Evolutionary conservation across 2,888 invertebrate species (phyloP).

Genomic region (Himalopsyche japonica): DNA sequence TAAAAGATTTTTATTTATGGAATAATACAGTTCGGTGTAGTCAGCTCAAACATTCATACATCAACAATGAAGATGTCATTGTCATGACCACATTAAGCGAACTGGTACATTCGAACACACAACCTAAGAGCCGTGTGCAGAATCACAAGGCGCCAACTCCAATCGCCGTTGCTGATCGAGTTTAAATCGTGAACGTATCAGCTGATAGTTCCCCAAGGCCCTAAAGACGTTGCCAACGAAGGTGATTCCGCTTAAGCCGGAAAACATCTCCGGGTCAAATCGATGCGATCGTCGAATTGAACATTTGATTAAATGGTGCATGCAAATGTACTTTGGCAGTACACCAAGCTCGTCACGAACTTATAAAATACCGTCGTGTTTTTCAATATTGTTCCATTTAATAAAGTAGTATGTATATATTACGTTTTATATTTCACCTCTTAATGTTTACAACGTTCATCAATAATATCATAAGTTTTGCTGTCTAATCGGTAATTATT

Average conservation of each 20-base stretch:
- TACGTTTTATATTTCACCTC: not conserved
- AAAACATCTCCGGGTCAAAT: not conserved
- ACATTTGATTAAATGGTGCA: constrained; percentile 7
- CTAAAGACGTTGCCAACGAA: not conserved
- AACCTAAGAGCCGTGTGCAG: not conserved
- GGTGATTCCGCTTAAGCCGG: not conserved
- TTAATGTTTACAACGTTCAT: not conserved
- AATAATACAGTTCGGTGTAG: not conserved
- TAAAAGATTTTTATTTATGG: not conserved
- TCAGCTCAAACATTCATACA: not conserved
- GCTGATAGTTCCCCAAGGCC: not conserved
- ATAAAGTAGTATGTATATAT: not conserved
- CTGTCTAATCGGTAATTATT: not conserved
- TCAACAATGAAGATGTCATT: constrained; percentile 9
- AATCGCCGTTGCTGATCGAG: not conserved
- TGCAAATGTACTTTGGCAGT: not conserved
- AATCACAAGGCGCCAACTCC: not conserved
- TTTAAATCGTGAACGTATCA: not conserved
- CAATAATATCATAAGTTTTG: not conserved
- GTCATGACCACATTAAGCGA: not conserved
- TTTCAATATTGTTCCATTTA: not conserved
- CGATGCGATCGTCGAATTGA: constrained; percentile 2
- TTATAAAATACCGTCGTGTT: not conserved
- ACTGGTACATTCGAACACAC: not conserved
- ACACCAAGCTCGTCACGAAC: not conserved